phyloP scores from a whole-genome alignment of 1,140 invertebrate genomes.

The Onthophagus taurus region DNA sequence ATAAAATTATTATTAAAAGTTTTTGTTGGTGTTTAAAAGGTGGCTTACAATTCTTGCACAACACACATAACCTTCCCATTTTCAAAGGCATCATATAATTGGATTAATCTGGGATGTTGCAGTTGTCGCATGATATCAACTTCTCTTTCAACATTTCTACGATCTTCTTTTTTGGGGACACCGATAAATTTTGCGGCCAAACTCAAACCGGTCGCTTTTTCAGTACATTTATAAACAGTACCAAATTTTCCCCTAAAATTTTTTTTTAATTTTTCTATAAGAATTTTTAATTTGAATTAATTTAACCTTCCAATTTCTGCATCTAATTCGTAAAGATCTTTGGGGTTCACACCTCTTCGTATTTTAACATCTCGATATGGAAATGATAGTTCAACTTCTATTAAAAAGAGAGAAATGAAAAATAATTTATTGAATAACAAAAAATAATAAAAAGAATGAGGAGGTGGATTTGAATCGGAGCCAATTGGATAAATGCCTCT shows the following conservation, averaged over 20 bases:
- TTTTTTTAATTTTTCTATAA: slow-evolving; percentile 11
- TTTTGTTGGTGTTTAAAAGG: background rate
- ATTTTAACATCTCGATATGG: slow-evolving; percentile 71
- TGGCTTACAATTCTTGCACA: slow-evolving; percentile 89
- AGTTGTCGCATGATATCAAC: slow-evolving; percentile 92
- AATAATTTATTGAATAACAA: slow-evolving; percentile 2
- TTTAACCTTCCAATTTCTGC: slow-evolving; percentile 65
- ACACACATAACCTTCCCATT: slow-evolving; percentile 87
- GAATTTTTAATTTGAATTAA: background rate
- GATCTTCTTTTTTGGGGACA: slow-evolving; percentile 74
- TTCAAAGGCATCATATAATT: slow-evolving; percentile 94
- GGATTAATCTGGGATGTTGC: slow-evolving; percentile 88
- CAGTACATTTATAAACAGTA: slow-evolving; percentile 85
- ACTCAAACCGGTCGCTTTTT: slow-evolving; percentile 67
- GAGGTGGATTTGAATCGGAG: slow-evolving; percentile 5
- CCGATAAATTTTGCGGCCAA: slow-evolving; percentile 92
- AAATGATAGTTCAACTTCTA: slow-evolving; percentile 78
- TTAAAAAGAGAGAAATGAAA: slow-evolving; percentile 35
- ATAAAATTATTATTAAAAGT: slow-evolving; percentile 26
- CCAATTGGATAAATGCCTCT: slow-evolving; percentile 13
- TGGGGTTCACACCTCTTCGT: slow-evolving; percentile 64
- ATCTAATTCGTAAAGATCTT: slow-evolving; percentile 70
- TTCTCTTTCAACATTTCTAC: slow-evolving; percentile 85
- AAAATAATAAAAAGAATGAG: slow-evolving; percentile 6
- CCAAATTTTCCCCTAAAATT: slow-evolving; percentile 90